A percentile compares a stretch with the other conserved stretches of the same genome.
Conservation (phyloP, 2,888 invertebrate genomes). For the Cartodere bifasciata region DNA sequence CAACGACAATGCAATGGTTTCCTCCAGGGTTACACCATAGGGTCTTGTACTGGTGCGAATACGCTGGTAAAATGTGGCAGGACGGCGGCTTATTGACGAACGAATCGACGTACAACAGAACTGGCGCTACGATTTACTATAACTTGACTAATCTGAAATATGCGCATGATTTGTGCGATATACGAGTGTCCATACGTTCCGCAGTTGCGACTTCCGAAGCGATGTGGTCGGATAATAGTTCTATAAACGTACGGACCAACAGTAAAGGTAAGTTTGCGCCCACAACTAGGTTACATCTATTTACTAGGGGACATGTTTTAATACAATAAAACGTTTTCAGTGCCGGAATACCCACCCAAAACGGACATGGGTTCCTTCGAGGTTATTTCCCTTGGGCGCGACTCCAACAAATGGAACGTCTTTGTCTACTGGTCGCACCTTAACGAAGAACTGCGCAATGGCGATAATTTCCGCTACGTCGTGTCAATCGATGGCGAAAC, state of each 20-base stretch:
- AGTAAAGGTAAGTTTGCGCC: conserved; percentile 27
- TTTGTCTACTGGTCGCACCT: conserved; percentile 72
- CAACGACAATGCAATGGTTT: conserved; percentile 37
- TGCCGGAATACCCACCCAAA: conserved; percentile 55
- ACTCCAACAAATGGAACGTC: conserved; percentile 43
- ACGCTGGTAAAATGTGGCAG: conserved; percentile 35
- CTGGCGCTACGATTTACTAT: conserved; percentile 15
- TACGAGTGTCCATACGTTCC: conserved; percentile 55
- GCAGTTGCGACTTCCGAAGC: conserved; percentile 39
- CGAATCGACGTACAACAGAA: neutral
- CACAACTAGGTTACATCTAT: conserved; percentile 4
- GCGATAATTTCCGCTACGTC: conserved; percentile 58
- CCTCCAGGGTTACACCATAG: conserved; percentile 38
- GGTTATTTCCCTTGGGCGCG: conserved; percentile 29
- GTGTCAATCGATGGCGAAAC: conserved; percentile 35
- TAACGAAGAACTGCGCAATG: conserved; percentile 54
- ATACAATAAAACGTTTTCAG: conserved; percentile 27
- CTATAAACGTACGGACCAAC: conserved; percentile 46
- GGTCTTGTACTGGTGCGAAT: conserved; percentile 40
- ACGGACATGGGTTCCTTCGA: conserved; percentile 65
- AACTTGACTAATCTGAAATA: conserved; percentile 46
- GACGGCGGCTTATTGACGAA: conserved; percentile 14
- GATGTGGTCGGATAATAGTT: conserved; percentile 59
- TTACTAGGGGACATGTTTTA: neutral
- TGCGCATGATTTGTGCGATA: conserved; percentile 57